Conservation (phyloP, 2,888 invertebrate genomes). For the Itoplectis maculator region DNA sequence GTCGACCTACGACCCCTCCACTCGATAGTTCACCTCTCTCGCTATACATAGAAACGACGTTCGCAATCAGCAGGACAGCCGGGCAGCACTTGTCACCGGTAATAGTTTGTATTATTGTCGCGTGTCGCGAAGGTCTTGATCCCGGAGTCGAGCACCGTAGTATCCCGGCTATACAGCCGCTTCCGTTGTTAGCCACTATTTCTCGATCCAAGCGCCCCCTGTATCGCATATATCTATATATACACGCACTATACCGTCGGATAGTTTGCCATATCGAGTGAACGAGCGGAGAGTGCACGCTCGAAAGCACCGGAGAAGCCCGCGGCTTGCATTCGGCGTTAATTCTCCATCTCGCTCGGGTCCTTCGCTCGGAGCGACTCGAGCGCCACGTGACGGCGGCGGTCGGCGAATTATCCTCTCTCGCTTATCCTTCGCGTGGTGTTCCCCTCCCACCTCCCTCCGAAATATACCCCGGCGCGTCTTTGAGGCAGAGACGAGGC, state of each 20-base stretch:
- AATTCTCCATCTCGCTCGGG: constrained; percentile 34
- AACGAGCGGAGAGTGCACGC: constrained; percentile 37
- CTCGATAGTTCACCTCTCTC: constrained; percentile 1
- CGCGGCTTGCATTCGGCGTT: neutral
- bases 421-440: constrained; percentile 68
- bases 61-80: neutral
- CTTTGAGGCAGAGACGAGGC: constrained; percentile 57
- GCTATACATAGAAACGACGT: constrained; percentile 18
- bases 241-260: neutral
- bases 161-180: constrained; percentile 4
- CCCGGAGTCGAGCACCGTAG: constrained; percentile 42
- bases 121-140: constrained; percentile 43
- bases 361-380: constrained; percentile 20
- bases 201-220: neutral
- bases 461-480: constrained; percentile 65
- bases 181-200: constrained; percentile 12
- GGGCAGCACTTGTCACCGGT: neutral
- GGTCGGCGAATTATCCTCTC: constrained; percentile 66
- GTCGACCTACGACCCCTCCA: neutral
- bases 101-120: constrained; percentile 56
- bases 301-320: constrained; percentile 7
- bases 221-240: neutral
- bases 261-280: constrained; percentile 18
- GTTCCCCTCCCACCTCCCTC: constrained; percentile 55
- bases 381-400: constrained; percentile 23